Evolutionary conservation across 2,113 vertebrate species (phyloP), one percentile per base, ranked within the genome.

Genomic region (Cyanoramphus novaezelandiae): DNA sequence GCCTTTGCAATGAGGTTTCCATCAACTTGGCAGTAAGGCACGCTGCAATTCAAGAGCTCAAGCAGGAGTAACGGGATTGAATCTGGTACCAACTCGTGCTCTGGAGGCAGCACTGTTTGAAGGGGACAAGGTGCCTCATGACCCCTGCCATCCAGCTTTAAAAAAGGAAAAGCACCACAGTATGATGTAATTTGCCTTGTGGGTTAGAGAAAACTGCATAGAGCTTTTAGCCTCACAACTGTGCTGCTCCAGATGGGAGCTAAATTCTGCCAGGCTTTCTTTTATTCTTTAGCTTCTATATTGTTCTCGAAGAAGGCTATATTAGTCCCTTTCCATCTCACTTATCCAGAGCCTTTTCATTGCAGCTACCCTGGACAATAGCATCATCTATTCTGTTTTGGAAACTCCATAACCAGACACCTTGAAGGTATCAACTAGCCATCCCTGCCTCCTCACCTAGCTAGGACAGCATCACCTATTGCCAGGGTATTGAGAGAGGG

Each of bases 401-500:
- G 46, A 57, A 8, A 17, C 52, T 43, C 43, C 18, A 41, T 19
- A 72, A 50, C 17, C 41, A 76, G 43, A 6, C 10, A 62, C 28
- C 9, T 35, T 15, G 4, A 60, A 70, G 29, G 39, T 11, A 28
- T 27, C 44, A 69, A 28, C 24, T 28, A 76, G 12, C 8, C 5
- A 2, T 2, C 35, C 52, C 24, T 85, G 19, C 25, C 52, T 80
- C 27, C 53, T 79, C 39, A 12, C 28, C 21, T 15, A n/a, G 16
- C 43, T 31, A 4, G 4, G 4, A 35, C 69, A 92, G 68, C 29
- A 11, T 35, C 57, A 13, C 1, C 64, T 20, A 1, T 31, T 76
- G 8, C 19, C 28, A 49, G 29, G 10, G 17, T 35, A 63, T 12
- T 0, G 0, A 43, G 9, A 43, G 9, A 1, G 15, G 6, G 1